These are phyloP conservation scores for Drosophila kokeensis DNA, from an alignment of 2,888 invertebrate genomes.

Conservation along the genomic window DNA sequence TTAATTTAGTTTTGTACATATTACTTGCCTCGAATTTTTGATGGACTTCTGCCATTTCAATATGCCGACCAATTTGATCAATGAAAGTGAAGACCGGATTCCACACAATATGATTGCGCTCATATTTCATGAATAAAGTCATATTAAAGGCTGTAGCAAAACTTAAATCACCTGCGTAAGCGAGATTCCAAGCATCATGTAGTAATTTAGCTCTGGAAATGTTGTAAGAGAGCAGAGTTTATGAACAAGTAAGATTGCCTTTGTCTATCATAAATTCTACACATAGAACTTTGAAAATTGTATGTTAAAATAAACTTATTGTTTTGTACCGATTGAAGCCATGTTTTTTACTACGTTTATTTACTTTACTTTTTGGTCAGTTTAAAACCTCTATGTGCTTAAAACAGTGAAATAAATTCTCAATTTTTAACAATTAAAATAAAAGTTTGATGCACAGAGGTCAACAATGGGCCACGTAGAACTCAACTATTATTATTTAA, in stretches of 20 bases:
- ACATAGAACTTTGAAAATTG: neutral
- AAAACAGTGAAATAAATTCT: neutral
- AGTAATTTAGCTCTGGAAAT: constrained; percentile 71
- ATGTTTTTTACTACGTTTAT: neutral
- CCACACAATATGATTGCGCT: constrained; percentile 92
- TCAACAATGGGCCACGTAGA: neutral
- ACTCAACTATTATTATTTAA: neutral
- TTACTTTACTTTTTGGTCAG: neutral
- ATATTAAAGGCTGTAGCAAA: constrained; percentile 92
- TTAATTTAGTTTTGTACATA: neutral
- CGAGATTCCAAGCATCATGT: constrained; percentile 81
- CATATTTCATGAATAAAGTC: constrained; percentile 90
- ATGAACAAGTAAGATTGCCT: neutral
- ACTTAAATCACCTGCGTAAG: constrained; percentile 88
- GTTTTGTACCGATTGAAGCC: neutral
- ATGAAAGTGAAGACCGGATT: constrained; percentile 93
- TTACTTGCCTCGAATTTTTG: constrained; percentile 89
- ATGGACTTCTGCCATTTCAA: constrained; percentile 88
- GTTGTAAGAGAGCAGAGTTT: neutral
- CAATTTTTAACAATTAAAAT: neutral
- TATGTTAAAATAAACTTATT: neutral
- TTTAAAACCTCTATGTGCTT: neutral
- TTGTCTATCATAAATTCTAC: neutral
- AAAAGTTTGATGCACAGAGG: neutral
- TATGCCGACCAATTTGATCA: constrained; percentile 91